A percentile compares a stretch with the other conserved stretches of the same genome.
Conservation (phyloP, 2,888 invertebrate species). For the Andricus quercusramuli region DNA sequence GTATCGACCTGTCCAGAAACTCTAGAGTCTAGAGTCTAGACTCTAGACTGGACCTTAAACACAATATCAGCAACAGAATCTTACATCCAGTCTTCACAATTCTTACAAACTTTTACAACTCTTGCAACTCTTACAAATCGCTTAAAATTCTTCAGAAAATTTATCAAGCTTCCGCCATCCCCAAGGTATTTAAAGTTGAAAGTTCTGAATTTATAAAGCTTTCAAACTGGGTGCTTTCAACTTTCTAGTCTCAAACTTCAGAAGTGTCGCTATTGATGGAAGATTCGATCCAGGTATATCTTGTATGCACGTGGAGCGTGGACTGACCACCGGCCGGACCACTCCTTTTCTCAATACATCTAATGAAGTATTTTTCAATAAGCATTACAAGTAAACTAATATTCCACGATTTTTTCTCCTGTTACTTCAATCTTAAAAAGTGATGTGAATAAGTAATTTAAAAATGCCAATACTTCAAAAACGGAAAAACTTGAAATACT, state of each 20-base stretch:
- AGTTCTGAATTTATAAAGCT: background rate
- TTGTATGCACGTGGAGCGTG: background rate
- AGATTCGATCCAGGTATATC: too few species aligned
- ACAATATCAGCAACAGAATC: conserved; percentile 26
- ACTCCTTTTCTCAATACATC: too few species aligned
- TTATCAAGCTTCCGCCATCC: background rate
- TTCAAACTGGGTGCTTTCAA: background rate
- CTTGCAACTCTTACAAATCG: background rate
- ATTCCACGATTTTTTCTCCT: too few species aligned
- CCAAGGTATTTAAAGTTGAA: background rate
- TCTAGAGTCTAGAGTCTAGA: conserved; percentile 68
- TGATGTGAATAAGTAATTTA: too few species aligned
- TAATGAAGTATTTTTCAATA: too few species aligned
- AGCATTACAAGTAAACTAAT: too few species aligned
- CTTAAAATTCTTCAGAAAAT: background rate
- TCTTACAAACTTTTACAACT: background rate
- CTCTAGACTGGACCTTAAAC: conserved; percentile 53
- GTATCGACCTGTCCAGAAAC: conserved; percentile 72
- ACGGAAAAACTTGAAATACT: background rate
- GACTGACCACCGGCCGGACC: background rate
- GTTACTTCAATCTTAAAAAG: too few species aligned
- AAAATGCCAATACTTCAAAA: background rate
- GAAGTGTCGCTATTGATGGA: background rate
- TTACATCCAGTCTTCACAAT: background rate
- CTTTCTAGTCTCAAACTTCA: background rate